phyloP scores from a whole-genome alignment of 2,888 invertebrate species.

The Oeneis ivallda region DNA sequence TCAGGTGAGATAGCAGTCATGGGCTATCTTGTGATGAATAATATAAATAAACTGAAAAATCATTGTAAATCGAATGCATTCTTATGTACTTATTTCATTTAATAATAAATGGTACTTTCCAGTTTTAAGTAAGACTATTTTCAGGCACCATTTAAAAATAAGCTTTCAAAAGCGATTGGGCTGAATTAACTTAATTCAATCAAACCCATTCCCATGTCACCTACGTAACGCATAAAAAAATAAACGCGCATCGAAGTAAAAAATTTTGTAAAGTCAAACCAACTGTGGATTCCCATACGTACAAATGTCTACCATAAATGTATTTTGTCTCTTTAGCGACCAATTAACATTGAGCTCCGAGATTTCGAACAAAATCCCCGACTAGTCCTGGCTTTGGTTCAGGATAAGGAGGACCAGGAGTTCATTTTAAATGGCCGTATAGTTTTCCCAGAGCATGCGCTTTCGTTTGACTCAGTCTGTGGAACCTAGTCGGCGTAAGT shows the following conservation, averaged over 20 bases:
- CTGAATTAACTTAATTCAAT: not conserved
- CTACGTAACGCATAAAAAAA: not conserved
- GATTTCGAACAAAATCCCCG: constrained; percentile 32
- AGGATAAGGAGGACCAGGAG: constrained; percentile 46
- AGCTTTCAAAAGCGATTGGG: too few relatives aligned
- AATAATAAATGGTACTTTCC: too few relatives aligned
- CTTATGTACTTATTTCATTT: too few relatives aligned
- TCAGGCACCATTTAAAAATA: too few relatives aligned
- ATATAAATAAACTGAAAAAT: too few relatives aligned
- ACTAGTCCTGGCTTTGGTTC: constrained; percentile 20
- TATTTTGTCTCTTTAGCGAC: constrained; percentile 47
- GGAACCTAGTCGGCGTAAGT: constrained; percentile 14
- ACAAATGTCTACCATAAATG: constrained; percentile 42
- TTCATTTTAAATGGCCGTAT: constrained; percentile 49
- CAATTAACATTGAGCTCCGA: constrained; percentile 46
- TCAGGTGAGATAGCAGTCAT: too few relatives aligned
- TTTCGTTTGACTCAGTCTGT: constrained; percentile 43
- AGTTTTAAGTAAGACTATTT: too few relatives aligned
- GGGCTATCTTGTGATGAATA: too few relatives aligned
- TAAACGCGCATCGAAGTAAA: constrained; percentile 18
- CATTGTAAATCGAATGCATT: too few relatives aligned
- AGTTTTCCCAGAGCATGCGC: constrained; percentile 66
- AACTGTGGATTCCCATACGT: constrained; percentile 69
- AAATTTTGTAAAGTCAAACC: constrained; percentile 52
- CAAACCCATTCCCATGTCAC: not conserved